phyloP scores from a whole-genome alignment of 2,888 invertebrate species.

The Orchesella flavescens region DNA sequence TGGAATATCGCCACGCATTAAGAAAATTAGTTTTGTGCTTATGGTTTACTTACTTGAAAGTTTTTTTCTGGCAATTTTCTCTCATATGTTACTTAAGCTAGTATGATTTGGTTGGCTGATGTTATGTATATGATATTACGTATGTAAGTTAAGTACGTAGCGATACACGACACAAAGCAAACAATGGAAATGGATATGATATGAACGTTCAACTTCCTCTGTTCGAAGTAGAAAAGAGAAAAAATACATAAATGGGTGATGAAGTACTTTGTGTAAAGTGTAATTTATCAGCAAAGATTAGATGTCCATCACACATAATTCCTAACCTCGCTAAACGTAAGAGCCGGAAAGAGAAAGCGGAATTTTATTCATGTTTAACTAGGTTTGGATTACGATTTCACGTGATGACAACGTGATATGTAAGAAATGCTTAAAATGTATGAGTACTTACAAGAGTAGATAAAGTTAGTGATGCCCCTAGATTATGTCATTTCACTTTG shows the following conservation, averaged over 20 bases:
- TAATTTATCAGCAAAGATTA: conserved; percentile 40
- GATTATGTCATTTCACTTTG: no score
- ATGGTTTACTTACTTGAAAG: conserved; percentile 36
- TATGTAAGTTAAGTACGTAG: no score
- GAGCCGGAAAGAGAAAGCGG: not conserved
- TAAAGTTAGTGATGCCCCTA: no score
- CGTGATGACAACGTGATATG: not conserved
- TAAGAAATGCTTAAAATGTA: not conserved
- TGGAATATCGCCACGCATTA: conserved; percentile 35
- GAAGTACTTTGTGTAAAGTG: not conserved
- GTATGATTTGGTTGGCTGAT: no score
- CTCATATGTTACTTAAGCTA: conserved; percentile 37
- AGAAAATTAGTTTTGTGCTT: conserved; percentile 55
- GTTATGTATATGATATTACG: conserved; percentile 27
- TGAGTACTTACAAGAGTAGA: not conserved
- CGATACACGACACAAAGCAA: conserved; percentile 37
- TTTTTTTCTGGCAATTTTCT: conserved; percentile 46
- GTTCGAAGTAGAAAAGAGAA: not conserved
- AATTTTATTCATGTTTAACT: not conserved
- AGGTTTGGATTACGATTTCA: not conserved
- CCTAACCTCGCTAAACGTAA: not conserved
- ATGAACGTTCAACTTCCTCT: not conserved
- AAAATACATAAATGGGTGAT: not conserved
- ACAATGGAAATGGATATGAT: conserved; percentile 44
- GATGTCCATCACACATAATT: conserved; percentile 35